Percentiles rank a stretch among this genome's conserved stretches.
Evolutionary conservation across 2,797 vertebrate species (phyloP).

Genomic region (Gymnoscopelus braueri): DNA sequence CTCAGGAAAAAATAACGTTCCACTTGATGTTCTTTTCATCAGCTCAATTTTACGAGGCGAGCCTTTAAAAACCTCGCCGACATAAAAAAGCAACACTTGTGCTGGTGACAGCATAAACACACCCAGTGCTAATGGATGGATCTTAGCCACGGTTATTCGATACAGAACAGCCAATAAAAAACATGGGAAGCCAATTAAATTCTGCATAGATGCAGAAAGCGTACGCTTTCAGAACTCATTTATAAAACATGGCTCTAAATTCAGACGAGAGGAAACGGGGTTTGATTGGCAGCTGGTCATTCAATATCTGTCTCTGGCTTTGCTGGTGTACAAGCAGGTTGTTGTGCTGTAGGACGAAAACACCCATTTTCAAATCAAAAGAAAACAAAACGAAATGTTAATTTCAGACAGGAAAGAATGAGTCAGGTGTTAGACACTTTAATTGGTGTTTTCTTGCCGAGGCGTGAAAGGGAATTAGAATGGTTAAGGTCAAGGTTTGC

Average conservation of each 20-base stretch:
- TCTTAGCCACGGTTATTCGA: constrained; percentile 31
- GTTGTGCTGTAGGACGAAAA: constrained; percentile 25
- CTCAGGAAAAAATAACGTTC: constrained; percentile 37
- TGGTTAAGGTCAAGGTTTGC: constrained; percentile 44
- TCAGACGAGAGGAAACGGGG: background rate
- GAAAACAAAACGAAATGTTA: constrained; percentile 43
- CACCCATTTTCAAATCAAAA: constrained; percentile 44
- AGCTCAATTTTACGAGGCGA: constrained; percentile 7
- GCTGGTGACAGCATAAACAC: constrained; percentile 1
- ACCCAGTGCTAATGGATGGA: constrained; percentile 49
- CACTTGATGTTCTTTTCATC: constrained; percentile 28
- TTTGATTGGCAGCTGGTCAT: constrained; percentile 33
- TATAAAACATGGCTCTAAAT: constrained; percentile 15
- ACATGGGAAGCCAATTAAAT: constrained; percentile 20
- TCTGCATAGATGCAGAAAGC: constrained; percentile 20
- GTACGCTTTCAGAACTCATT: background rate
- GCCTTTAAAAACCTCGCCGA: constrained; percentile 15
- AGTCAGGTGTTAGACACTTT: constrained; percentile 60
- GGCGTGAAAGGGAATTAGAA: constrained; percentile 43
- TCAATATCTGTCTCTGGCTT: constrained; percentile 41
- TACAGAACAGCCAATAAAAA: constrained; percentile 32
- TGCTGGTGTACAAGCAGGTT: constrained; percentile 49
- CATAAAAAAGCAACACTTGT: constrained; percentile 7
- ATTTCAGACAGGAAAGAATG: constrained; percentile 53
- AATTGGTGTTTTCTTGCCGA: constrained; percentile 49